phyloP scores from a whole-genome alignment of 2,113 vertebrate genomes.

The Arvicanthis niloticus region DNA sequence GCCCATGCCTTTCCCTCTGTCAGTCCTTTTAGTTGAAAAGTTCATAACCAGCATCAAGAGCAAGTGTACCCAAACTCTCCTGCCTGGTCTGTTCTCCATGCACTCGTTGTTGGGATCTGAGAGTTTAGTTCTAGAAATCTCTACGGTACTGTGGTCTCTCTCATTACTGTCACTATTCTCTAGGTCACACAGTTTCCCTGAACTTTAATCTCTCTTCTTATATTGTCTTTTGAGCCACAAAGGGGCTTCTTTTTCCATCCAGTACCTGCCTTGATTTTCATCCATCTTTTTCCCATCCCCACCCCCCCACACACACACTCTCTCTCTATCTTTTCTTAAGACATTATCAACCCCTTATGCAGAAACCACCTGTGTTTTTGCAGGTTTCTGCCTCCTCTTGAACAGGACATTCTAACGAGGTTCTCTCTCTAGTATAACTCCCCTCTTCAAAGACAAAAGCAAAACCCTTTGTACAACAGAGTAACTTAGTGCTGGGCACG shows the following conservation, averaged over 20 bases:
- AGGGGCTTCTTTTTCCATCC: not conserved
- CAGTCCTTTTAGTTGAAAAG: slow-evolving; percentile 40
- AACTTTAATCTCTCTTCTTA: not conserved
- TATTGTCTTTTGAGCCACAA: slow-evolving; percentile 1
- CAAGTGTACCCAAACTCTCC: not conserved
- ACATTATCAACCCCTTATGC: not conserved
- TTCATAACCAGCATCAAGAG: not conserved
- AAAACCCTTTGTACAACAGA: not conserved
- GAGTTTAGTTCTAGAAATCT: not conserved
- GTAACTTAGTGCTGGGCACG: not conserved
- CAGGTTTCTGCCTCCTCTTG: not conserved
- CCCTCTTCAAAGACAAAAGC: not conserved
- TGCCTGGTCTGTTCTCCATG: not conserved
- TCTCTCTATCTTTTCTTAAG: not conserved
- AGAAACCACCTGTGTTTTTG: not conserved
- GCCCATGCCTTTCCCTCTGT: not conserved
- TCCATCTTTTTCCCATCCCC: not conserved
- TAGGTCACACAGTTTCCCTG: not conserved
- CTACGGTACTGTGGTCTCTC: not conserved
- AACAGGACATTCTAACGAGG: not conserved
- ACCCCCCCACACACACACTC: not conserved
- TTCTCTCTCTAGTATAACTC: not conserved
- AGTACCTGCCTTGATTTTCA: slow-evolving; percentile 8
- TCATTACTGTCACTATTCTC: not conserved
- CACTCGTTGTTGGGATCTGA: not conserved